phyloP scores from a whole-genome alignment of 2,797 vertebrate genomes.

The Myotis planiceps region DNA sequence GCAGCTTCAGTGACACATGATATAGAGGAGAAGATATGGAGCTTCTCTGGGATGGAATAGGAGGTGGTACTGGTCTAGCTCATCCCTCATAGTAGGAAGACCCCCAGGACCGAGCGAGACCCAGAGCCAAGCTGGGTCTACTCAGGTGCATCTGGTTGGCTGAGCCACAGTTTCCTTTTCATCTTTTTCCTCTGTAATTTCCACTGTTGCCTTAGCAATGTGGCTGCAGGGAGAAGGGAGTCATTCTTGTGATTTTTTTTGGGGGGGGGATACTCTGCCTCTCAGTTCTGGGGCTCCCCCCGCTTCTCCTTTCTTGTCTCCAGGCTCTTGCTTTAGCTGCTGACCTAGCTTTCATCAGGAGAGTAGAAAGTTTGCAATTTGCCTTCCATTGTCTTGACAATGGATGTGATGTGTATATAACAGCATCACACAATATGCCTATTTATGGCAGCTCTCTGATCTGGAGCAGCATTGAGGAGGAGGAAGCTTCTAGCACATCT shows the following conservation, averaged over 20 bases:
- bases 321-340: slow-evolving; percentile 75
- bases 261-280: background rate
- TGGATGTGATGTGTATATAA: slow-evolving; percentile 48
- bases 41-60: background rate
- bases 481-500: background rate
- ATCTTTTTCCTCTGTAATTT: slow-evolving; percentile 44
- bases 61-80: background rate
- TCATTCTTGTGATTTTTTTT: background rate
- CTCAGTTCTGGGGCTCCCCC: background rate
- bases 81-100: background rate
- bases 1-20: background rate
- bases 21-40: background rate
- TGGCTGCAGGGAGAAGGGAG: background rate
- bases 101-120: background rate
- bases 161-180: background rate
- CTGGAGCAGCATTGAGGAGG: slow-evolving; percentile 3
- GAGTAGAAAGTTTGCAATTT: slow-evolving; percentile 46
- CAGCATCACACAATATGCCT: slow-evolving; percentile 14
- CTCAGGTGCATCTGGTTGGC: slow-evolving; percentile 51
- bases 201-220: slow-evolving; percentile 24
- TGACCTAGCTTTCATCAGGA: slow-evolving; percentile 80
- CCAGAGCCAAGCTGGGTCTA: background rate
- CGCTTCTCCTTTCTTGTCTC: slow-evolving; percentile 56
- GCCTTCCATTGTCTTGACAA: slow-evolving; percentile 67
- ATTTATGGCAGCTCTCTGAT: slow-evolving; percentile 50